Percentiles rank a stretch among this genome's conserved stretches.
Evolutionary conservation across 2,888 invertebrate species (phyloP).

Genomic region (Harpalus rubripes): DNA sequence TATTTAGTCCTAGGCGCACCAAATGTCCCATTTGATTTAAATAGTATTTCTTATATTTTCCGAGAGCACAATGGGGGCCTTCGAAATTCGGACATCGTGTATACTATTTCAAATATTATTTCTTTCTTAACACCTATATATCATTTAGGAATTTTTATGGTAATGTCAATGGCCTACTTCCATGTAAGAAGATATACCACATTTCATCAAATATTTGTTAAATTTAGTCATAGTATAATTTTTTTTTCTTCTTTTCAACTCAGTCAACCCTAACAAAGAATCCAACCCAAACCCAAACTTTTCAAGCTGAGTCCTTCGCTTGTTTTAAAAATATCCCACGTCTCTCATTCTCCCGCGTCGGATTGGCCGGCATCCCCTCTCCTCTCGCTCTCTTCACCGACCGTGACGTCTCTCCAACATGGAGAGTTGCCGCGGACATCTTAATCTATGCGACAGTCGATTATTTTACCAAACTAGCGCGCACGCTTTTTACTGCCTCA

Average conservation of each 20-base stretch:
- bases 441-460: slow-evolving; percentile 66
- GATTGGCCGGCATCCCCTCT: not conserved
- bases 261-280: slow-evolving; percentile 60
- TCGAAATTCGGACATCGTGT: no score
- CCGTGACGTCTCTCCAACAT: slow-evolving; percentile 45
- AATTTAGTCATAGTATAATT: no score
- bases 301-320: not conserved
- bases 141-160: no score
- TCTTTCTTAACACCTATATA: no score
- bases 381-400: slow-evolving; percentile 11
- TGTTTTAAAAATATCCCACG: slow-evolving; percentile 66
- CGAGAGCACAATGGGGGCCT: no score
- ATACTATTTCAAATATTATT: no score
- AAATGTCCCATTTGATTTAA: no score
- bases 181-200: no score
- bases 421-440: slow-evolving; percentile 62
- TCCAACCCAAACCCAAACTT: slow-evolving; percentile 30
- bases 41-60: no score
- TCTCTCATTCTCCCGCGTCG: slow-evolving; percentile 34
- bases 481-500: slow-evolving; percentile 50
- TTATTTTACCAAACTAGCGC: slow-evolving; percentile 60
- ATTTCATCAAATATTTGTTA: no score
- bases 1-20: no score
- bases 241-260: slow-evolving; percentile 20
- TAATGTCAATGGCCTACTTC: no score